These are phyloP conservation scores for Macaca nemestrina DNA, from an alignment of 2,113 vertebrate genomes.

Conservation along the genomic window DNA sequence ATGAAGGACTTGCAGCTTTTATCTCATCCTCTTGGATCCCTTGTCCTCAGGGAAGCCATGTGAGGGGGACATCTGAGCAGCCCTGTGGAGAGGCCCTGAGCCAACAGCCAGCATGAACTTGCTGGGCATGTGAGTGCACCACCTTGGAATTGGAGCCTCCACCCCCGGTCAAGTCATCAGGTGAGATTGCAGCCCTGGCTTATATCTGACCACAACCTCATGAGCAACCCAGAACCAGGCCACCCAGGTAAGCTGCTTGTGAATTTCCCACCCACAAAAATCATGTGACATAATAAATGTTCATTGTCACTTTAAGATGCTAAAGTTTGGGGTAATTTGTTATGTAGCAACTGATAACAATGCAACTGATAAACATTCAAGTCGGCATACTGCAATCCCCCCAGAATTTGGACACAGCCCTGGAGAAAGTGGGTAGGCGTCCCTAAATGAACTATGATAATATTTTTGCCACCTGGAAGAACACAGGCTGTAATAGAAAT, in stretches of 20 bases:
- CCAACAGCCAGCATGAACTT: fast-evolving
- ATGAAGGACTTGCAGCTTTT: background rate
- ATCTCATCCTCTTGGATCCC: background rate
- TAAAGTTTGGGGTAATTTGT: background rate
- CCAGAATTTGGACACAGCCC: background rate
- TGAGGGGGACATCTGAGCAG: background rate
- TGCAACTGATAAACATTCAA: background rate
- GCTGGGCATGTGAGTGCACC: too few species aligned
- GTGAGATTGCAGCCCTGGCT: background rate
- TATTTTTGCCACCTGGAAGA: background rate
- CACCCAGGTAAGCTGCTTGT: background rate
- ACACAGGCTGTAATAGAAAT: background rate
- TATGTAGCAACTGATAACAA: background rate
- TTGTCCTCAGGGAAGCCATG: background rate
- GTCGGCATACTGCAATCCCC: too few species aligned
- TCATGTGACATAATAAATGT: too few species aligned
- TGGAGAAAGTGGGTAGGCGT: background rate
- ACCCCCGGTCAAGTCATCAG: background rate
- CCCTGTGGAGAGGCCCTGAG: background rate
- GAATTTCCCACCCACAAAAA: background rate
- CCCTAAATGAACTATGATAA: too few species aligned
- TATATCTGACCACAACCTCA: background rate
- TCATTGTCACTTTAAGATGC: background rate
- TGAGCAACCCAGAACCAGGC: background rate
- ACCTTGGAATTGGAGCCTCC: background rate